Percentiles rank a stretch among this genome's conserved stretches.
These are phyloP conservation scores for Dermochelys coriacea DNA, from an alignment of 2,797 vertebrate genomes.

Conservation along the genomic window DNA sequence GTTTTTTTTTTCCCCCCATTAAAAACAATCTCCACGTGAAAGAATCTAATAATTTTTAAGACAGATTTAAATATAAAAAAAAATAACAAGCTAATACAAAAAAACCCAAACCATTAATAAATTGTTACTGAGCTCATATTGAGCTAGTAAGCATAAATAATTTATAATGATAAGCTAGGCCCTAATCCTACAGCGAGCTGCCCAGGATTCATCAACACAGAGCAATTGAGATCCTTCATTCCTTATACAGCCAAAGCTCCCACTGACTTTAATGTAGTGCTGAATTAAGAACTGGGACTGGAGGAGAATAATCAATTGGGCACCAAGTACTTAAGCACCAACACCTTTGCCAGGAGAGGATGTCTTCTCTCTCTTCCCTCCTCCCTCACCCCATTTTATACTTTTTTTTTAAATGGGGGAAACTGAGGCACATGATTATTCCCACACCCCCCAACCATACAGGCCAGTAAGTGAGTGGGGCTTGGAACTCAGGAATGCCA, in stretches of 20 bases:
- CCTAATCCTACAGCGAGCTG: not conserved
- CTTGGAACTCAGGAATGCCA: rapidly evolving
- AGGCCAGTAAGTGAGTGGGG: rapidly evolving
- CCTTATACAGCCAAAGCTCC: rapidly evolving
- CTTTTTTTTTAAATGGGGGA: not conserved
- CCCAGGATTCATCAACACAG: not conserved
- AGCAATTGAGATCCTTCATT: not conserved
- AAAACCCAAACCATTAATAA: not conserved
- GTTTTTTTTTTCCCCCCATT: not conserved
- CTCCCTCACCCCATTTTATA: not conserved
- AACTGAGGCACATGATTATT: not conserved
- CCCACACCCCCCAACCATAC: not conserved
- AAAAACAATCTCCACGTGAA: not conserved
- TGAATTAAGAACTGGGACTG: rapidly evolving
- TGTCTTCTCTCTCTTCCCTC: not conserved
- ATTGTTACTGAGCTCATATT: no score
- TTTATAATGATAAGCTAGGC: not conserved
- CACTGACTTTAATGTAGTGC: not conserved
- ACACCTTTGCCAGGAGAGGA: not conserved
- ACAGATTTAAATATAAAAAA: not conserved
- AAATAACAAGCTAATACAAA: not conserved
- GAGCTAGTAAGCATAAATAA: rapidly evolving
- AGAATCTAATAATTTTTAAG: not conserved
- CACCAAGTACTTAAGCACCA: not conserved
- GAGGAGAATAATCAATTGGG: not conserved